Evolutionary conservation across 2,113 vertebrate species (phyloP).

Genomic region (Sinocyclocheilus rhinocerous): DNA sequence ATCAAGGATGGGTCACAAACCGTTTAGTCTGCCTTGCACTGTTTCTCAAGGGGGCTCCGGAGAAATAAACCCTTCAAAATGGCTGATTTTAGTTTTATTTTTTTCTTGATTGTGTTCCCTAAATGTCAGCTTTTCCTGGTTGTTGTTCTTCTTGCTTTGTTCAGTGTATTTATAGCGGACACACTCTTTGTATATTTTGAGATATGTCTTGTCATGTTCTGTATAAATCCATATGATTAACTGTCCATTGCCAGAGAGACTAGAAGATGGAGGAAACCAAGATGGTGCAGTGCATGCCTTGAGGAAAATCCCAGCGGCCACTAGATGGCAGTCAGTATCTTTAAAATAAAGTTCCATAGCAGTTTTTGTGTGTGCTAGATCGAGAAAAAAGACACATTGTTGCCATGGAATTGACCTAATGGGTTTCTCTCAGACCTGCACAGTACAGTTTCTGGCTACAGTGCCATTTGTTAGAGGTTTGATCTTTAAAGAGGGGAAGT

Average conservation of each 20-base stretch:
- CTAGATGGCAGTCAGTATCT: slow-evolving; percentile 75
- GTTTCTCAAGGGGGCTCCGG: slow-evolving; percentile 59
- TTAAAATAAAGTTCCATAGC: slow-evolving; percentile 51
- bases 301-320: slow-evolving; percentile 62
- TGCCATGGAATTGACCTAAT: slow-evolving; percentile 77
- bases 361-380: slow-evolving; percentile 8
- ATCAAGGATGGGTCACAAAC: slow-evolving; percentile 70
- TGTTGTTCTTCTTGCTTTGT: background rate
- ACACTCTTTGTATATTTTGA: background rate
- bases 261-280: background rate
- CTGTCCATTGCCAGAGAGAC: background rate
- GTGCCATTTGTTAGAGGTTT: slow-evolving; percentile 69
- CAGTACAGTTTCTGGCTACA: slow-evolving; percentile 58
- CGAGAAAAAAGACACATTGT: slow-evolving; percentile 62
- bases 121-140: slow-evolving; percentile 12
- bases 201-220: background rate
- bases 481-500: slow-evolving; percentile 65
- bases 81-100: slow-evolving; percentile 57
- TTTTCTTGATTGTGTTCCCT: slow-evolving; percentile 31
- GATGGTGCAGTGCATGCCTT: slow-evolving; percentile 42
- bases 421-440: slow-evolving; percentile 61
- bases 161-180: slow-evolving; percentile 27
- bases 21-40: slow-evolving; percentile 64
- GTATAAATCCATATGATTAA: slow-evolving; percentile 11
- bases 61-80: slow-evolving; percentile 60